These are phyloP conservation scores for Synanthedon myopaeformis DNA, from an alignment of 2,888 invertebrate genomes.

Conservation along the genomic window DNA sequence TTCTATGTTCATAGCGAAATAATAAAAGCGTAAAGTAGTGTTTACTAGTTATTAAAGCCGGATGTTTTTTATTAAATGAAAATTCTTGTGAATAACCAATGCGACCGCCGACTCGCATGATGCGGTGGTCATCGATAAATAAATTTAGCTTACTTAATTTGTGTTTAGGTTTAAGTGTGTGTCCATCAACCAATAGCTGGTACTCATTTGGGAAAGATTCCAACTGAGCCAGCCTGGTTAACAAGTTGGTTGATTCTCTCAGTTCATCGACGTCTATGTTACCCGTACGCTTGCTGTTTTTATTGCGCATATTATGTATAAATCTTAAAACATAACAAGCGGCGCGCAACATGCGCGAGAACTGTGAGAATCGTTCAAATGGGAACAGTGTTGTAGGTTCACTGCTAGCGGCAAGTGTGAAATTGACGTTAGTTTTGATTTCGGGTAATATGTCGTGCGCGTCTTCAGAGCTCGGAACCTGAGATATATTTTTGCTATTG, in stretches of 20 bases:
- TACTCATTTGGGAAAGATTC: neutral
- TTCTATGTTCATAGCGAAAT: no score
- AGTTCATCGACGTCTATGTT: neutral
- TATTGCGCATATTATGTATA: constrained; percentile 3
- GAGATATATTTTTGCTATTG: no score
- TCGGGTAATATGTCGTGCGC: no score
- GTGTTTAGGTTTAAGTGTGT: neutral
- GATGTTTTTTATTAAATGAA: constrained; percentile 7
- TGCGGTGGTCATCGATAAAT: neutral
- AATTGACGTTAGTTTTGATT: neutral
- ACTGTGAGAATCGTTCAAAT: constrained; percentile 4
- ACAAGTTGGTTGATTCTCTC: neutral
- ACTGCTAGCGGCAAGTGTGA: neutral
- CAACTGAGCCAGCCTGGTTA: neutral
- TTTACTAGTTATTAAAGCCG: constrained; percentile 5
- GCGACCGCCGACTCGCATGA: constrained; percentile 6
- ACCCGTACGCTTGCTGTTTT: neutral
- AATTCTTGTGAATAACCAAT: constrained; percentile 2
- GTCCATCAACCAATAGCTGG: neutral
- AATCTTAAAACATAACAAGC: constrained; percentile 5
- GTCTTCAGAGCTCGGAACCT: no score
- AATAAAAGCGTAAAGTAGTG: no score
- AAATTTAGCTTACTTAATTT: neutral
- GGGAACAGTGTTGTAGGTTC: neutral
- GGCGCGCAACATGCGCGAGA: constrained; percentile 3